phyloP scores from a whole-genome alignment of 1,140 invertebrate species.

The Cherax quadricarinatus region DNA sequence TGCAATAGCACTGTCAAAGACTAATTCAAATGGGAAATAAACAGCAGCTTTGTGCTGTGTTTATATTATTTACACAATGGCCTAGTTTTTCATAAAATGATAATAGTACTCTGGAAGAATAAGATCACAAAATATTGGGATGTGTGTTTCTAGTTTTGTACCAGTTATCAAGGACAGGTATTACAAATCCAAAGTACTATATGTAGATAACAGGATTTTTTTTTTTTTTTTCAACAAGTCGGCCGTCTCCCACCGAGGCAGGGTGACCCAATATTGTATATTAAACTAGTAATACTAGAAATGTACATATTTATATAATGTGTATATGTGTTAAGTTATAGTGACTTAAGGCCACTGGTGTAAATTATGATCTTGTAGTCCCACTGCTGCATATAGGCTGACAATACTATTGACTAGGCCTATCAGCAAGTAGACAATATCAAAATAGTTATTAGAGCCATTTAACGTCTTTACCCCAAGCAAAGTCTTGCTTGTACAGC shows the following conservation, averaged over 20 bases:
- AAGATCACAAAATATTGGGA: background rate
- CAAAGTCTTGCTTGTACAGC: slow-evolving; percentile 19
- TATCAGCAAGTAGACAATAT: slow-evolving; percentile 42
- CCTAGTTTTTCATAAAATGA: background rate
- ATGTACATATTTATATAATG: slow-evolving; percentile 44
- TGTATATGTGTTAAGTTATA: slow-evolving; percentile 30
- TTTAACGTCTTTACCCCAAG: slow-evolving; percentile 22
- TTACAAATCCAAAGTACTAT: slow-evolving; percentile 16
- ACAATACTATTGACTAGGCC: background rate
- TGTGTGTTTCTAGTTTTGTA: slow-evolving; percentile 3
- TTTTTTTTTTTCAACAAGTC: too few relatives aligned
- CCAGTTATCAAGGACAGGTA: slow-evolving; percentile 10
- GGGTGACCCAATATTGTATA: too few relatives aligned
- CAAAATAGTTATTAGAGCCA: slow-evolving; percentile 21
- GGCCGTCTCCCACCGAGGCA: too few relatives aligned
- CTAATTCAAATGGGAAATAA: background rate
- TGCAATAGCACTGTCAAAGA: background rate
- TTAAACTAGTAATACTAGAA: background rate
- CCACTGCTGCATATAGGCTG: slow-evolving; percentile 21
- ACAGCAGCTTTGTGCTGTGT: background rate
- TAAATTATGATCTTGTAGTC: slow-evolving; percentile 33
- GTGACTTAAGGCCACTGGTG: slow-evolving; percentile 7
- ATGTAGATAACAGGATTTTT: slow-evolving; percentile 17
- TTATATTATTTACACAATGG: background rate
- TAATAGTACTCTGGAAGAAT: background rate